Conservation (phyloP, 2,888 invertebrate species). For the Caenorhabditis sp. region DNA sequence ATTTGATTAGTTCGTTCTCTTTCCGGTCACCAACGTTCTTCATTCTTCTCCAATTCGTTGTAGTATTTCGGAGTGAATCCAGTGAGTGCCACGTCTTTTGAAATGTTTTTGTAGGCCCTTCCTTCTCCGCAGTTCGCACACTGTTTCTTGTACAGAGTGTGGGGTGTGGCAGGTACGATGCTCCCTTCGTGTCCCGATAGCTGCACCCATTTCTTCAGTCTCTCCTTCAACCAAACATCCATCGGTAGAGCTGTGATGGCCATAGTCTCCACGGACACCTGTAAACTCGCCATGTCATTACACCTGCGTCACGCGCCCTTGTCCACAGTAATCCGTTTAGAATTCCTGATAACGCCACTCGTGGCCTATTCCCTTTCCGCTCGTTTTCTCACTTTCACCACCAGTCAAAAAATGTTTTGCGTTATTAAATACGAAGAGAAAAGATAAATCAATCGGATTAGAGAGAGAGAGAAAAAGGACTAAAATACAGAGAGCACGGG, state of each 20-base stretch:
- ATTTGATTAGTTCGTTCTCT: not conserved
- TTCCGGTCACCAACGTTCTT: slow-evolving; percentile 79
- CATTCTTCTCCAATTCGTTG: slow-evolving; percentile 80
- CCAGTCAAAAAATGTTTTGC: not conserved
- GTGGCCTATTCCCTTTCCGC: not conserved
- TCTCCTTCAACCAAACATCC: slow-evolving; percentile 78
- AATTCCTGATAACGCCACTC: not conserved
- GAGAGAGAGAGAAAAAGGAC: not conserved
- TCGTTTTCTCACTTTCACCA: slow-evolving; percentile 2
- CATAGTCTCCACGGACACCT: slow-evolving; percentile 78
- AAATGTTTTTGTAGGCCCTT: slow-evolving; percentile 80
- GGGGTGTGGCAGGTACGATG: slow-evolving; percentile 78
- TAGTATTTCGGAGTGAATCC: slow-evolving; percentile 80
- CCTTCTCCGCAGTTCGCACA: slow-evolving; percentile 80
- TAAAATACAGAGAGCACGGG: slow-evolving; percentile 28
- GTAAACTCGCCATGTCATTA: slow-evolving; percentile 33
- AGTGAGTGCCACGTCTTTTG: slow-evolving; percentile 66
- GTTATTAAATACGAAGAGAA: slow-evolving; percentile 5
- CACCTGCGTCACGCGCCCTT: not conserved
- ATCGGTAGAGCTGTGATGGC: slow-evolving; percentile 78
- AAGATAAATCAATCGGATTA: slow-evolving; percentile 35
- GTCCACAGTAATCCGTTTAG: slow-evolving; percentile 2
- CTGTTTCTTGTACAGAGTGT: slow-evolving; percentile 79
- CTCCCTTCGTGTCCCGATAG: slow-evolving; percentile 77
- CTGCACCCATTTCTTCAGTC: slow-evolving; percentile 78